phyloP scores from a whole-genome alignment of 1,140 invertebrate species.

The Metaphire vulgaris region DNA sequence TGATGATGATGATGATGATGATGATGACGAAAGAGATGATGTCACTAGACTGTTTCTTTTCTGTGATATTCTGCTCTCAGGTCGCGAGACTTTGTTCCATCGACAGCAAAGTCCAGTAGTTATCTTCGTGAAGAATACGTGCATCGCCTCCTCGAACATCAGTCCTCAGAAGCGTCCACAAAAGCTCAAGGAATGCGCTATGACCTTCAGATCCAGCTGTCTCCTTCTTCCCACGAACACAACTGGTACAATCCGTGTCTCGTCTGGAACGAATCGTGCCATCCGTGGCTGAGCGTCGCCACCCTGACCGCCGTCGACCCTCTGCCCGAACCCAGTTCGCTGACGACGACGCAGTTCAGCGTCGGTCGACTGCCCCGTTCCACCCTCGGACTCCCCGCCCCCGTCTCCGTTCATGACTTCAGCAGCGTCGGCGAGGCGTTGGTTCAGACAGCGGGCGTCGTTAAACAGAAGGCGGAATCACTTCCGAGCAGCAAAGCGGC shows the following conservation, averaged over 20 bases:
- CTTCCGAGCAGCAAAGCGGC: neutral
- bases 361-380: neutral
- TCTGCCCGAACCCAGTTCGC: neutral
- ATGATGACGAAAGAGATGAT: too few species aligned
- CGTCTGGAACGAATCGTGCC: neutral
- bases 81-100: slow-evolving; percentile 14
- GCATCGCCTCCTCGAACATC: too few species aligned
- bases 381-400: neutral
- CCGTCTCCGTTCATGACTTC: neutral
- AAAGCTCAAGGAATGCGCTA: too few species aligned
- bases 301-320: neutral
- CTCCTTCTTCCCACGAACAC: too few species aligned
- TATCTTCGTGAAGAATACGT: neutral
- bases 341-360: neutral
- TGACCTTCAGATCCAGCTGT: neutral
- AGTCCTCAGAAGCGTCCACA: too few species aligned
- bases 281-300: neutral
- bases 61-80: too few species aligned
- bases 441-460: neutral
- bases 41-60: too few species aligned
- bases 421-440: neutral
- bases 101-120: neutral
- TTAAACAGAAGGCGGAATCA: neutral
- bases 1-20: too few species aligned
- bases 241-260: neutral